Evolutionary conservation across 2,113 vertebrate genomes (phyloP).

Genomic region (Megaceryle torquata): DNA sequence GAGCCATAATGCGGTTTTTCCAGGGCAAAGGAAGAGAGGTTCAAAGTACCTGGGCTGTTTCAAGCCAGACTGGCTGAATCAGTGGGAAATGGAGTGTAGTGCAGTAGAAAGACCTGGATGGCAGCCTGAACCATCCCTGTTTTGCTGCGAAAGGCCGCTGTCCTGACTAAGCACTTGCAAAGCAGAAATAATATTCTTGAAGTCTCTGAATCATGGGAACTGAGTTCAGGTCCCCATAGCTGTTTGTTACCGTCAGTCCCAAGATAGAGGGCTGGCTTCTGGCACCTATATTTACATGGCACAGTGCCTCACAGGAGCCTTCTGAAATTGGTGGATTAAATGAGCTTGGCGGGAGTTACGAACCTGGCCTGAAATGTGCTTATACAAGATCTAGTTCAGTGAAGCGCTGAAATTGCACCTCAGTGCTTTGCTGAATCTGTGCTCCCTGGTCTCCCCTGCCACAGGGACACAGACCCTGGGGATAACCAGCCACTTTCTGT

Average conservation of each 20-base stretch:
- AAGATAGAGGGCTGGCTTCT: neutral
- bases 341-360: fast-evolving
- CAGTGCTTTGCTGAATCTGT: neutral
- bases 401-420: neutral
- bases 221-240: neutral
- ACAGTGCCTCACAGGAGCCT: neutral
- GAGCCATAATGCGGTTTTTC: neutral
- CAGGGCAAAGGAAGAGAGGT: neutral
- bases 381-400: neutral
- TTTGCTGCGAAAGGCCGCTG: neutral
- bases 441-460: neutral
- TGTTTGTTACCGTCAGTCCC: neutral
- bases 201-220: fast-evolving
- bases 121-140: neutral
- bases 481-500: neutral
- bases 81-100: neutral
- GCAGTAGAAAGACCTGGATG: neutral
- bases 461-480: fast-evolving
- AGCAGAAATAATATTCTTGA: neutral
- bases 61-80: neutral
- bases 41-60: neutral
- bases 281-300: neutral
- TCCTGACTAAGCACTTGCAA: neutral
- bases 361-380: neutral
- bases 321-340: neutral